A percentile compares a stretch with the other conserved stretches of the same genome.
These are phyloP conservation scores for Scomber colias DNA, from an alignment of 2,113 vertebrate genomes.

Conservation along the genomic window DNA sequence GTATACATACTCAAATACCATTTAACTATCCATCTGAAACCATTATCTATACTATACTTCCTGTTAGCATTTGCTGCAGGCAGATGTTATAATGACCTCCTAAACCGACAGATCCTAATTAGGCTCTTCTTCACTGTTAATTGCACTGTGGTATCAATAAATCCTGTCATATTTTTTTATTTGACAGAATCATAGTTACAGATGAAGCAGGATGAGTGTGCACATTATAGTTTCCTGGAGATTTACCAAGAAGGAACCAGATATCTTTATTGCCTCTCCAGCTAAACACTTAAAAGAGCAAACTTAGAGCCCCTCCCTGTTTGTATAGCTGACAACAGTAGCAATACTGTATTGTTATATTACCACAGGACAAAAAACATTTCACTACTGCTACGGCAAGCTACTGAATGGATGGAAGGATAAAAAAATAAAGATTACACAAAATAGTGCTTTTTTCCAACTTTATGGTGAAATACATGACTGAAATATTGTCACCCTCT, in stretches of 20 bases:
- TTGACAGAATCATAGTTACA: neutral
- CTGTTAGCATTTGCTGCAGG: neutral
- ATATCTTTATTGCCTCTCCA: constrained; percentile 58
- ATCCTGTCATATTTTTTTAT: constrained; percentile 19
- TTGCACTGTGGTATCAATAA: constrained; percentile 24
- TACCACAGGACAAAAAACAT: constrained; percentile 4
- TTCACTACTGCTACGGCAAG: neutral
- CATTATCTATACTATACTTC: neutral
- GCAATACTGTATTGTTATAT: constrained; percentile 14
- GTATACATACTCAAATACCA: no score
- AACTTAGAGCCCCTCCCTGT: constrained; percentile 19
- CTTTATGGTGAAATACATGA: neutral
- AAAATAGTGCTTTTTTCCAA: neutral
- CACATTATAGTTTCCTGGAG: constrained; percentile 33
- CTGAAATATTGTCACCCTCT: neutral
- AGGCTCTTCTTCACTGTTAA: neutral
- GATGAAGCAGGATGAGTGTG: constrained; percentile 23
- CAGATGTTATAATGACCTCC: neutral
- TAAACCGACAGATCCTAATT: neutral
- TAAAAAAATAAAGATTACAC: neutral
- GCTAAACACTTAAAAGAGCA: constrained; percentile 47
- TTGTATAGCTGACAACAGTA: constrained; percentile 24
- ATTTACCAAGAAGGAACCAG: constrained; percentile 51
- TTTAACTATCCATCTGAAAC: neutral
- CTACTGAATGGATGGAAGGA: neutral